Percentiles rank a stretch among this genome's conserved stretches.
phyloP scores from a whole-genome alignment of 1,140 invertebrate species.

The Caligus rogercresseyi region DNA sequence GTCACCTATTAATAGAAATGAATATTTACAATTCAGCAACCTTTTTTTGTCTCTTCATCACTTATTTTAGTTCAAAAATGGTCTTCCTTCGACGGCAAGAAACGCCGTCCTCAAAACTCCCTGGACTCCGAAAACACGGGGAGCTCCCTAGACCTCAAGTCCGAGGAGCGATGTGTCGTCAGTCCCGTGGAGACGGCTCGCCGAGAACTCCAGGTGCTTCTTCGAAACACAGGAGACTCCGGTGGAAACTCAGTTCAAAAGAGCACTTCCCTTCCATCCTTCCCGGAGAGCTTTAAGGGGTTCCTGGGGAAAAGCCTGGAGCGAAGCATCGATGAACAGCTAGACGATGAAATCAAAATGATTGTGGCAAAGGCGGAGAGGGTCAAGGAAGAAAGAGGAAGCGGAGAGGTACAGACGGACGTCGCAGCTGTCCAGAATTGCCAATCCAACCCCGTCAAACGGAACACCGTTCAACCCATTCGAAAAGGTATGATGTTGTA shows the following conservation, averaged over 20 bases:
- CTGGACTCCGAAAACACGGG: neutral
- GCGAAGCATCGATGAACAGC: neutral
- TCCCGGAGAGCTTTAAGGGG: constrained; percentile 6
- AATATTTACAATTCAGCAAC: no score
- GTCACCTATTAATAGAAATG: no score
- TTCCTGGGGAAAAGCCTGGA: neutral
- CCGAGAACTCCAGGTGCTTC: neutral
- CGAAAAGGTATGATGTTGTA: no score
- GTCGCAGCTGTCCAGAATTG: no score
- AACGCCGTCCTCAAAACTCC: neutral
- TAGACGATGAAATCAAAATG: constrained; percentile 19
- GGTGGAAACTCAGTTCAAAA: neutral
- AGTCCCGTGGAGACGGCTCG: neutral
- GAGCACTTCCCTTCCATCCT: neutral
- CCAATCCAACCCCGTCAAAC: no score
- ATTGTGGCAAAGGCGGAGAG: constrained; percentile 11
- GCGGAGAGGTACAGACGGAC: no score
- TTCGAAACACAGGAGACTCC: neutral
- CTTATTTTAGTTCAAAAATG: neutral
- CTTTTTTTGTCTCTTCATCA: no score
- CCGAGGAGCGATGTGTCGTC: neutral
- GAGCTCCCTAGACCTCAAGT: neutral
- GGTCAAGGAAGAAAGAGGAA: neutral
- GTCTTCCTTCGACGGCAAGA: neutral
- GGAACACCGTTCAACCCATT: no score